A percentile compares a stretch with the other conserved stretches of the same genome.
Conservation (phyloP, 2,113 vertebrate genomes). For the Dunckerocampus dactyliophorus region DNA sequence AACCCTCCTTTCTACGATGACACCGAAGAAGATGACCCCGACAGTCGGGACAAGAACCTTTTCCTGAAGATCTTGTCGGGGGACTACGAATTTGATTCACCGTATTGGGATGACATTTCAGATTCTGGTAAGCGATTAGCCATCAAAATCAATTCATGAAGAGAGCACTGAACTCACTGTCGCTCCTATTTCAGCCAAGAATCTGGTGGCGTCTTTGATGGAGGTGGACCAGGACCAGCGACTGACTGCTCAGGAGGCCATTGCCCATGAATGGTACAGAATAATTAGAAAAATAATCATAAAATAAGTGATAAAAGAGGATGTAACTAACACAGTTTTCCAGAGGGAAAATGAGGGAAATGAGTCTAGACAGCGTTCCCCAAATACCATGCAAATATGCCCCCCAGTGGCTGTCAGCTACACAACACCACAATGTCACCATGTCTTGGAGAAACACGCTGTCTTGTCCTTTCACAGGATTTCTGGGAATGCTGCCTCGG, state of each 20-base stretch:
- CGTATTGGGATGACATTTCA: slow-evolving; percentile 98
- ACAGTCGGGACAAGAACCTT: slow-evolving; percentile 93
- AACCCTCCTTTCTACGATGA: slow-evolving; percentile 98
- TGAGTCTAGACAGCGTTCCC: too few species aligned
- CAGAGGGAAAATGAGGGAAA: too few species aligned
- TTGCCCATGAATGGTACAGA: slow-evolving; percentile 91
- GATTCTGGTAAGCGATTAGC: slow-evolving; percentile 80
- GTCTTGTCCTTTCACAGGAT: slow-evolving; percentile 75
- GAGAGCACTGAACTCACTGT: not conserved
- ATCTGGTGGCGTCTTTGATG: slow-evolving; percentile 91
- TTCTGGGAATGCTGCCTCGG: slow-evolving; percentile 95
- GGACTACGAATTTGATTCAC: slow-evolving; percentile 95
- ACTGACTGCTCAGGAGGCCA: slow-evolving; percentile 92
- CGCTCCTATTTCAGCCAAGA: slow-evolving; percentile 79
- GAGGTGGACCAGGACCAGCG: slow-evolving; percentile 96
- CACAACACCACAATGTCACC: not conserved
- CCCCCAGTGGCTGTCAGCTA: too few species aligned
- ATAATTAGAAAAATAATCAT: not conserved
- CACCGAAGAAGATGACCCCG: slow-evolving; percentile 89
- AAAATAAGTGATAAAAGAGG: not conserved
- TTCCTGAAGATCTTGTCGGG: slow-evolving; percentile 96
- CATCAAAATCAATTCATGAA: not conserved
- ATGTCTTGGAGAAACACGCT: not conserved
- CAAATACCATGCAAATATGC: too few species aligned
- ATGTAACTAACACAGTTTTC: not conserved